phyloP scores from a whole-genome alignment of 2,797 vertebrate genomes.

The Peromyscus nudipes region DNA sequence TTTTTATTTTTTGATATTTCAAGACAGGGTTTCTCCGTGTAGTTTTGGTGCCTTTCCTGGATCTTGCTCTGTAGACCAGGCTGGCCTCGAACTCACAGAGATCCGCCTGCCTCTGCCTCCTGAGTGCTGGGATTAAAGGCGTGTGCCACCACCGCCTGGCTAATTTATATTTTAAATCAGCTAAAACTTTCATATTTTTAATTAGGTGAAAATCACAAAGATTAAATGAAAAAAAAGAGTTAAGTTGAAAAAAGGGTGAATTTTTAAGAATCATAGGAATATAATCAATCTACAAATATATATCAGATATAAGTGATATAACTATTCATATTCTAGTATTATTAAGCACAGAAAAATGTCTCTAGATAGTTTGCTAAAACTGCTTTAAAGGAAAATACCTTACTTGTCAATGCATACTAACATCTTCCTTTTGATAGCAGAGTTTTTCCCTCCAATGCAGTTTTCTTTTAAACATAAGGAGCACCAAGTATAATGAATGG shows the following conservation, averaged over 20 bases:
- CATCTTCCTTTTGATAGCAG: not conserved
- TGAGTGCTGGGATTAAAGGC: no score
- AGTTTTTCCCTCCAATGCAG: not conserved
- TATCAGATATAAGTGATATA: slow-evolving; percentile 1
- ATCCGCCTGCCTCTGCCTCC: no score
- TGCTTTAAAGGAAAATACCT: slow-evolving; percentile 12
- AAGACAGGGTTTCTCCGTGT: no score
- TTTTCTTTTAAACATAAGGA: not conserved
- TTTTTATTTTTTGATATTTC: no score
- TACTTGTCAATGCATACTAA: not conserved
- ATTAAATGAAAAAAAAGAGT: not conserved
- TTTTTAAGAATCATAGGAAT: not conserved
- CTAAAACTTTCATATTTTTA: slow-evolving; percentile 22
- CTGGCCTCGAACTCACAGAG: no score
- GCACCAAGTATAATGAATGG: not conserved
- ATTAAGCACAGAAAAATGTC: slow-evolving; percentile 1
- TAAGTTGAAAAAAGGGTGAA: not conserved
- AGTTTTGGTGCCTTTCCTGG: no score
- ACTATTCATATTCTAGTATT: not conserved
- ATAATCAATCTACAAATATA: not conserved
- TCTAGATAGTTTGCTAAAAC: slow-evolving; percentile 17
- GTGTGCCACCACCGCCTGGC: no score
- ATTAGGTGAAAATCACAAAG: slow-evolving; percentile 25
- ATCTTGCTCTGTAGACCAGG: no score
- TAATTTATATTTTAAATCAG: slow-evolving; percentile 20